Conservation (phyloP, 2,888 invertebrate genomes). For the Druceiella hillmani region DNA sequence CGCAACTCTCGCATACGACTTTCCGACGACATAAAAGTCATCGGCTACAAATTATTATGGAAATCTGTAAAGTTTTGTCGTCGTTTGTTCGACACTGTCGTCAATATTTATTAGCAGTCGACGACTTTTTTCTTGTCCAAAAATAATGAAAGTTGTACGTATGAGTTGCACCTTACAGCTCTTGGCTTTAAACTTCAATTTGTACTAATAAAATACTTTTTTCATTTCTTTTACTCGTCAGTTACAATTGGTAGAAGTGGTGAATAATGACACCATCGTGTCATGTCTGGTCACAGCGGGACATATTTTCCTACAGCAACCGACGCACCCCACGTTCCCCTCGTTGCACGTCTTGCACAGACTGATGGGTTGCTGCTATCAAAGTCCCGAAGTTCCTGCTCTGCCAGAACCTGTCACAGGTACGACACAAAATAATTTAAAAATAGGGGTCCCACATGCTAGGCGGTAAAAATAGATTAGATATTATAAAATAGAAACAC, state of each 20-base stretch:
- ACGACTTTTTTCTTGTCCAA: no score
- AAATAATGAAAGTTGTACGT: no score
- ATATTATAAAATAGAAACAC: background rate
- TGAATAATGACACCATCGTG: conserved; percentile 89
- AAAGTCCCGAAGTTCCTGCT: conserved; percentile 69
- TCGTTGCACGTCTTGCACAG: conserved; percentile 74
- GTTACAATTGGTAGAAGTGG: conserved; percentile 84
- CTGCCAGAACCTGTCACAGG: conserved; percentile 75
- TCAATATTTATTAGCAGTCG: no score
- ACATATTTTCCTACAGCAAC: conserved; percentile 93
- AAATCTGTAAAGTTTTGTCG: no score
- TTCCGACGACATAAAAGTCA: no score
- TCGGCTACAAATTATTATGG: no score
- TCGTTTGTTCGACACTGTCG: no score
- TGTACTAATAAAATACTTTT: conserved; percentile 6
- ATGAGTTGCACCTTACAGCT: no score
- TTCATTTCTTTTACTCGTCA: conserved; percentile 36
- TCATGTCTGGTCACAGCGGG: conserved; percentile 82
- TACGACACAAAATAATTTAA: no score
- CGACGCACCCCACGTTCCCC: conserved; percentile 89
- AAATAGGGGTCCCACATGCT: no score
- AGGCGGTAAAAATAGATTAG: background rate
- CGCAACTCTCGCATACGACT: no score
- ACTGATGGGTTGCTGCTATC: conserved; percentile 80
- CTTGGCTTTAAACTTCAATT: no score